Conservation (phyloP, 2,113 vertebrate genomes). For the Xenus cinereus region DNA sequence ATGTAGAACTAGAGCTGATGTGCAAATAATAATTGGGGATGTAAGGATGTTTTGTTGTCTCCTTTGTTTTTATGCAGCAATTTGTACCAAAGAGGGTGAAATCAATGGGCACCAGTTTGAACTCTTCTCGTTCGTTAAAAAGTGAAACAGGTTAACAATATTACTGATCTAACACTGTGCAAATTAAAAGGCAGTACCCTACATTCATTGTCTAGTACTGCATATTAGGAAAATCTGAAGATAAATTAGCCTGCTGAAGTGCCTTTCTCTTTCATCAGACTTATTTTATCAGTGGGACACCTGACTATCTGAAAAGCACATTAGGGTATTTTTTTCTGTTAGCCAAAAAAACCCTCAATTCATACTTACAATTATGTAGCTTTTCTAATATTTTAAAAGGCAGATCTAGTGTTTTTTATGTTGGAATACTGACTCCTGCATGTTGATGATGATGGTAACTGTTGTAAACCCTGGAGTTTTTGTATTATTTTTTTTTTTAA, state of each 20-base stretch:
- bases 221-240: neutral
- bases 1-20: neutral
- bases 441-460: conserved; percentile 42
- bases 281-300: conserved; percentile 52
- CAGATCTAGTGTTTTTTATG: conserved; percentile 40
- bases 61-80: neutral
- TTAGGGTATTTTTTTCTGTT: conserved; percentile 51
- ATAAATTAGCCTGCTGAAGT: conserved; percentile 65
- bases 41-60: neutral
- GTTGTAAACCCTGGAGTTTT: neutral
- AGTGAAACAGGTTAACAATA: neutral
- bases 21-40: neutral
- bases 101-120: neutral
- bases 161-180: neutral
- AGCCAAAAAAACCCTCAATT: conserved; percentile 26
- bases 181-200: neutral
- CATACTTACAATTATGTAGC: neutral
- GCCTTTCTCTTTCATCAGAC: conserved; percentile 64
- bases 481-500: conserved; percentile 31
- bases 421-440: conserved; percentile 68
- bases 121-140: neutral
- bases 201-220: neutral
- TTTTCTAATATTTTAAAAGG: conserved; percentile 38
- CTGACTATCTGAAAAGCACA: conserved; percentile 30
- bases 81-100: conserved; percentile 40